Base-by-base conservation (phyloP, 2,797 vertebrate genomes). In the Pangasius sanitwongsei region DNA sequence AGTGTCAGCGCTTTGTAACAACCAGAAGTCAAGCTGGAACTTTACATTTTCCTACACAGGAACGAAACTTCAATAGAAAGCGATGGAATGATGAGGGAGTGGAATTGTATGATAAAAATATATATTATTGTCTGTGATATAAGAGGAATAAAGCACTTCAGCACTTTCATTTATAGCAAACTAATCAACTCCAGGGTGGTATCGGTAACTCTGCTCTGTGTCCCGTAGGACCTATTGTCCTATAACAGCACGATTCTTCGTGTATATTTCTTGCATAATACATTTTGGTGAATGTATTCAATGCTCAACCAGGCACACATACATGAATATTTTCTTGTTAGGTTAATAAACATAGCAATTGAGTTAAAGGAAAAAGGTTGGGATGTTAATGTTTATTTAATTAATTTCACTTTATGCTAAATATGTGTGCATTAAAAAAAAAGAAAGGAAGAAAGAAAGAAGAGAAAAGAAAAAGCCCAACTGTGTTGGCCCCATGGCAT, bases 401-500 rank as follows among this genome's bases (percentile, higher is more conserved):
- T 89, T 81, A 55, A 91, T 74, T 91, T 89, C 77, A 90, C 88
- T 77, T 88, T 88, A 90, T 72, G 44, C 83, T 87, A 89, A 89
- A 85, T 87, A 53, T 77, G 70, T 70, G 23, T 20, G 48, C 31
- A 16, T 2, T 0, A 5, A 57, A 63, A 18, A 55, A 41, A 5
- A 57, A 63, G 13, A 55, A 41, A 41, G 37, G 3, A 4, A 41
- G 37, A 4, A 37, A 37, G 37, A 37, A 41, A 41, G 37, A 41
- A 44, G 78, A 55, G 20, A 53, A 65, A 37, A 80, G 13, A 28
- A 78, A 57, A 16, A 63, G 25, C 57, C 9, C 41, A 44, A 44
- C 41, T 44, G 63, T 3, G 34, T 7, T 31, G 75, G 20, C 82
- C 87, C 83, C 20, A 23, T 80, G 86, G 67, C 28, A 28, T 86